Base-by-base conservation (phyloP, 2,113 vertebrate species). In the Promerops cafer region DNA sequence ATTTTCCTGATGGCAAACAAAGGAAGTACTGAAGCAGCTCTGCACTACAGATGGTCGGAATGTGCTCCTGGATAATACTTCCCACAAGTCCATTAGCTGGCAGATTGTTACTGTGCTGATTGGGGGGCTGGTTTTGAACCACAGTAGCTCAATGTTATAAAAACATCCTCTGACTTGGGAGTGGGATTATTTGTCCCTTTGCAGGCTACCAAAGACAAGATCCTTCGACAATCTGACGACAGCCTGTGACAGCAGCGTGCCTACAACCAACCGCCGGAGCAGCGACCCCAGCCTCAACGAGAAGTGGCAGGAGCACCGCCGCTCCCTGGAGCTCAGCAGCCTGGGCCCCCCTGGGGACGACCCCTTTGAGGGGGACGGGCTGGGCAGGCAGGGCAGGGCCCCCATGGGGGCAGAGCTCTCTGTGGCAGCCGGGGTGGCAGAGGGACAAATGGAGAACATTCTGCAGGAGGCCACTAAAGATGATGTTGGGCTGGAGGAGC, bases 261-360 rank as follows among this genome's bases (percentile, higher is more conserved):
- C 98, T 10, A 93, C 98, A 39, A 44, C 98, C 16, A 99, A 99
- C 95, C 98, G 99, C 26, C 99, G 99, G n/a, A 99, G 99, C 82
- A 99, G 99, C 2, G 99, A 99, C 95, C 99, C 99, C 22, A 99
- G 98, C 95, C 98, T 99, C 80, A 99, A 99, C 1, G 99, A 99
- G 86, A 99, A 99, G 97, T 99, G 99, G 99, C 99, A 99, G 94
- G 99, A 99, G 94, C 99, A 99, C 92, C 98, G 99, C 2, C 98
- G 99, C 28, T 99, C 99, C 1, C 98, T 99, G 95, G 99, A 99
- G 94, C 97, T 99, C 90, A 99, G 97, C 97, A 97, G 98, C 93
- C 98, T 98, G 2, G 97, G 98, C 9, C 98, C 97, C 45, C 90
- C 98, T 1, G 99, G 98, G 9, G 98, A 98, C 1, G 98, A 98